These are phyloP conservation scores for Stigmatopora argus DNA, from an alignment of 2,113 vertebrate species.

Conservation along the genomic window DNA sequence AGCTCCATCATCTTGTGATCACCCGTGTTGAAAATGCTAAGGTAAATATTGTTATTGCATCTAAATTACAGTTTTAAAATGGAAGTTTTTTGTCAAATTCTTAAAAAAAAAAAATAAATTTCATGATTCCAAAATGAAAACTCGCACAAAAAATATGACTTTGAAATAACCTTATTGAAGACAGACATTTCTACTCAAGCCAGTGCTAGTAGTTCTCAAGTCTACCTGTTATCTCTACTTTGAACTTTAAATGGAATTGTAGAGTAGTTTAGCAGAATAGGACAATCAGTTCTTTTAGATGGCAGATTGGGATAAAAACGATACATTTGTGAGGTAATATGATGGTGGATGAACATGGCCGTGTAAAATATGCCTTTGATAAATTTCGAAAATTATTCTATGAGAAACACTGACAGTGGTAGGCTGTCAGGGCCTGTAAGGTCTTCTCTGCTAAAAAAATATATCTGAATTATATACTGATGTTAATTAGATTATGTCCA, in stretches of 20 bases:
- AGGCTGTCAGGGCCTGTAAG: too few relatives aligned
- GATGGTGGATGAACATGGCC: slow-evolving; percentile 26
- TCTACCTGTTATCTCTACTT: background rate
- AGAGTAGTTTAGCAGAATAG: slow-evolving; percentile 40
- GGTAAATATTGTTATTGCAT: background rate
- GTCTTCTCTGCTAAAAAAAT: too few relatives aligned
- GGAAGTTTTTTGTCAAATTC: too few relatives aligned
- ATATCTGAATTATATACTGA: too few relatives aligned
- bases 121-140: background rate
- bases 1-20: background rate
- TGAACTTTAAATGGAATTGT: slow-evolving; percentile 21
- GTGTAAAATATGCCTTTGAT: slow-evolving; percentile 29
- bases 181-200: background rate
- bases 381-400: slow-evolving; percentile 18
- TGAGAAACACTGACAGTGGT: slow-evolving; percentile 1
- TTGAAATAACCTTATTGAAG: background rate
- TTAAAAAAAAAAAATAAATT: too few relatives aligned
- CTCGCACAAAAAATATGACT: background rate
- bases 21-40: background rate
- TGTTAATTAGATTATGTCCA: too few relatives aligned
- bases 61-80: background rate
- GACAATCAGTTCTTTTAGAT: slow-evolving; percentile 22
- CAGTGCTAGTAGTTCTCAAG: background rate
- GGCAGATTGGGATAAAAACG: slow-evolving; percentile 37
- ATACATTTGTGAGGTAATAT: slow-evolving; percentile 32